Evolutionary conservation across 2,797 vertebrate genomes (phyloP).

Genomic region (Babyrousa celebensis): DNA sequence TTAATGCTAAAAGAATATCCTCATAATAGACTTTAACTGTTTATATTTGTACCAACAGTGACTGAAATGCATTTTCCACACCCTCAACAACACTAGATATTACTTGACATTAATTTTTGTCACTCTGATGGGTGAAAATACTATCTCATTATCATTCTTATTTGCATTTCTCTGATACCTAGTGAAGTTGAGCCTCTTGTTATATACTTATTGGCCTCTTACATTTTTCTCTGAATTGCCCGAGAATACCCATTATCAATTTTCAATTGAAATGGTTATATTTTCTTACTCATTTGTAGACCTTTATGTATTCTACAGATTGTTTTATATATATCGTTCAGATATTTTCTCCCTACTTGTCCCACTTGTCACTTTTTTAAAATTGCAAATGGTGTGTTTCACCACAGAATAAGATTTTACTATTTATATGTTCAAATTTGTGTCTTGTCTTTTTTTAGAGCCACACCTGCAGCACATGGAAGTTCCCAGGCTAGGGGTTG

Average conservation of each 20-base stretch:
- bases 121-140: constrained; percentile 6
- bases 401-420: background rate
- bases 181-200: constrained; percentile 22
- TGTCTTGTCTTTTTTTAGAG: constrained; percentile 32
- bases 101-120: constrained; percentile 48
- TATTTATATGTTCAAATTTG: constrained; percentile 35
- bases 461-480: no score
- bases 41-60: constrained; percentile 22
- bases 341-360: constrained; percentile 10
- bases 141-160: constrained; percentile 9
- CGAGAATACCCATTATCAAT: background rate
- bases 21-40: background rate
- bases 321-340: constrained; percentile 10
- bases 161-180: constrained; percentile 52
- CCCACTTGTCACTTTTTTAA: background rate
- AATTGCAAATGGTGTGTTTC: constrained; percentile 6
- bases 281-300: constrained; percentile 27
- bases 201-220: constrained; percentile 23
- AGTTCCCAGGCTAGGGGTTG: no score
- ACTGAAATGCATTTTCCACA: constrained; percentile 21
- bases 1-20: constrained; percentile 50
- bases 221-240: background rate
- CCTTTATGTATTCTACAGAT: background rate
- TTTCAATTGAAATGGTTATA: background rate
- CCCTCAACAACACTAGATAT: background rate